Percentiles rank a stretch among this genome's conserved stretches.
Conservation (phyloP, 2,888 invertebrate species). For the Cryptus armator region DNA sequence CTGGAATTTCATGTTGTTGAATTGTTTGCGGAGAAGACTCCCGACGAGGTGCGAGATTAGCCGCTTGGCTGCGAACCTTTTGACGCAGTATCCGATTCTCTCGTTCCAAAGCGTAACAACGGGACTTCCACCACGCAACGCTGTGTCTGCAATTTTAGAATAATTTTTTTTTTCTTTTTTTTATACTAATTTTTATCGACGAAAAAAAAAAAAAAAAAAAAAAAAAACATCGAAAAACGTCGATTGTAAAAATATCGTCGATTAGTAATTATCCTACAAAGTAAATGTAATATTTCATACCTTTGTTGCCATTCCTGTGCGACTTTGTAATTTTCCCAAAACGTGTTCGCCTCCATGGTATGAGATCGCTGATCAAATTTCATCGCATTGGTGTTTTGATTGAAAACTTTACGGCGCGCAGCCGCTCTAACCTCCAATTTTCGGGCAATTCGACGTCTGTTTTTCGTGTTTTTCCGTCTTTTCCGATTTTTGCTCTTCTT, state of each 20-base stretch:
- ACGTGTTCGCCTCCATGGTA: constrained; percentile 80
- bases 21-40: constrained; percentile 23
- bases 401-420: constrained; percentile 69
- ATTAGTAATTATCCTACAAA: constrained; percentile 1
- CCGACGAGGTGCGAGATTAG: background rate
- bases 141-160: constrained; percentile 77
- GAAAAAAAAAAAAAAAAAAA: constrained; percentile 25
- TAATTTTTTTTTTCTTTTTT: background rate
- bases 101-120: constrained; percentile 80
- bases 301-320: constrained; percentile 82
- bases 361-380: constrained; percentile 63
- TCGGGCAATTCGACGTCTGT: constrained; percentile 74
- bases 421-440: constrained; percentile 79
- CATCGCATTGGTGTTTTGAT: constrained; percentile 31
- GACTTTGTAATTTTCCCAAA: constrained; percentile 82
- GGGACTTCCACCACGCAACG: constrained; percentile 82
- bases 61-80: constrained; percentile 71
- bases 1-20: background rate
- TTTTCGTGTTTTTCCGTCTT: constrained; percentile 74
- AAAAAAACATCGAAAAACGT: constrained; percentile 18
- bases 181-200: background rate
- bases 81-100: constrained; percentile 79
- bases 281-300: constrained; percentile 68
- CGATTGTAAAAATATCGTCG: background rate
- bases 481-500: constrained; percentile 75